Evolutionary conservation across 1,140 invertebrate genomes (phyloP), one percentile per base, ranked within the genome.

Genomic region (Penaeus japonicus): DNA sequence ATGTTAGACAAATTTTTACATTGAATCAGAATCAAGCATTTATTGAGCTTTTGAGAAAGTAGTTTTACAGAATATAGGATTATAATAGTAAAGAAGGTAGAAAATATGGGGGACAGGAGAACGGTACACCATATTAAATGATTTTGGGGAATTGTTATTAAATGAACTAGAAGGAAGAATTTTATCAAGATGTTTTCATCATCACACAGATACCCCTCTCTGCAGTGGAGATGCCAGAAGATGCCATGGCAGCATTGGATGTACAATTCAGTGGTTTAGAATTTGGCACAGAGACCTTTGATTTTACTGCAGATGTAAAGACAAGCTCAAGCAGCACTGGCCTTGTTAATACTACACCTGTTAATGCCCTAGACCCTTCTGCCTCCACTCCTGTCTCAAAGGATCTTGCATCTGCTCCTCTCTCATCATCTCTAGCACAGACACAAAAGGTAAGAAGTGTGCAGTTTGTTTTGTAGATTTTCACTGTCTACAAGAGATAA

Each of bases 171-270:
- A 4, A 47, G 15, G 10, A 7, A 47, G 15, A 47, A 47, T 47
- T 47, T 47, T 47, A 47, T 47, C 47, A 47, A 47, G 47, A 47
- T 47, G 47, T 47, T 47, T 47, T 47, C 47, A 12, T 47, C 47
- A 47, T 90, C 35, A 92, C 92, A 27, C 91, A 96, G 95, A 99
- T 99, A 91, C 98, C 97, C 55, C 95, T 97, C 24, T 96, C 95
- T 88, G 98, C 97, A 75, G 98, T 99, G 47, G 97, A 99, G 93
- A 99, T 99, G 98, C 98, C 95, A 70, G 97, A 96, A 80, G 97
- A 98, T 92, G 94, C 95, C 85, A 95, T 97, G 89, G 95, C 95
- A 89, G 96, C 96, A 91, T 94, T 99, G 78, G 97, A 98, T 93
- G 97, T 98, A 78, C 97, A 98, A 93, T 98, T 99, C 93, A 97